Conservation (phyloP, 2,113 vertebrate species). For the Phycodurus eques region DNA sequence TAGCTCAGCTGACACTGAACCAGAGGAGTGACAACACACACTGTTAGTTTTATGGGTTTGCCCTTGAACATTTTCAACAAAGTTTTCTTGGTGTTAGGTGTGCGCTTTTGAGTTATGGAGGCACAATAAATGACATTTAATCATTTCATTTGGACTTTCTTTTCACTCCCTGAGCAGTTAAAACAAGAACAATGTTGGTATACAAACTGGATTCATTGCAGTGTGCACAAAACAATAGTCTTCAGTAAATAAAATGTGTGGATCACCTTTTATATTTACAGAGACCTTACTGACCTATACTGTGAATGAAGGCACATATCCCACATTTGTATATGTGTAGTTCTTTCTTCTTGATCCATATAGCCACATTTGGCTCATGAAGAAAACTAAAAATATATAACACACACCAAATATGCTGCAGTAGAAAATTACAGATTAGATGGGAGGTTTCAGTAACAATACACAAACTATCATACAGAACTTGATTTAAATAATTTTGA, state of each 20-base stretch:
- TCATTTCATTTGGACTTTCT: neutral
- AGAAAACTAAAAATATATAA: neutral
- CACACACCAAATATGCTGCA: neutral
- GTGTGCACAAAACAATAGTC: constrained; percentile 37
- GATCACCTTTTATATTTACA: neutral
- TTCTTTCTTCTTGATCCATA: neutral
- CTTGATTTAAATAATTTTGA: neutral
- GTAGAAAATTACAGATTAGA: neutral
- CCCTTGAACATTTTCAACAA: too few species aligned
- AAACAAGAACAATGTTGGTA: constrained; percentile 4
- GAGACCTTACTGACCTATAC: neutral
- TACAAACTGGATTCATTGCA: constrained; percentile 52
- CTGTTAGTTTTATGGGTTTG: too few species aligned
- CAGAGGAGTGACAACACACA: constrained; percentile 15
- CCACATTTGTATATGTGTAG: neutral
- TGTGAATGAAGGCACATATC: neutral
- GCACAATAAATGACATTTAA: neutral
- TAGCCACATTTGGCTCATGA: neutral
- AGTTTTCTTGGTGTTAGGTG: neutral
- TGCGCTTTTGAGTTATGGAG: neutral
- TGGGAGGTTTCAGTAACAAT: neutral
- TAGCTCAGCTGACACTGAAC: constrained; percentile 4
- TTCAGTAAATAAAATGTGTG: neutral
- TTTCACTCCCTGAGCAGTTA: neutral
- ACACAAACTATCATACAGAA: neutral